A percentile compares a stretch with the other conserved stretches of the same genome.
Evolutionary conservation across 1,140 invertebrate genomes (phyloP).

Genomic region (Caenorhabditis briggsae): DNA sequence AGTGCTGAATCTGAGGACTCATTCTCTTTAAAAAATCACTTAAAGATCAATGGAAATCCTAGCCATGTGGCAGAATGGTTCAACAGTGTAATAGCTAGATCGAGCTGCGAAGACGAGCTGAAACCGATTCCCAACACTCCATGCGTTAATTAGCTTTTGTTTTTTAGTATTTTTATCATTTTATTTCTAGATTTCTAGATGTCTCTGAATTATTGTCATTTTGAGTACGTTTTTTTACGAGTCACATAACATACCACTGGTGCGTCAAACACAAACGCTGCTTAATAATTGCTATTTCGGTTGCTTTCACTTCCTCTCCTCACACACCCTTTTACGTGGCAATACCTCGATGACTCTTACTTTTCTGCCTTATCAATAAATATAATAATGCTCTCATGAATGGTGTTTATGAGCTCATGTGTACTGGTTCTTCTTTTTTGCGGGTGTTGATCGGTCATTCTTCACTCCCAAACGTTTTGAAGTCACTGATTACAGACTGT

Average conservation of each 20-base stretch:
- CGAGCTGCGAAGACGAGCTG: constrained; percentile 13
- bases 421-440: not conserved
- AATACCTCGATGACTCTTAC: not conserved
- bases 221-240: not conserved
- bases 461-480: not conserved
- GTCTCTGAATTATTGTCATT: not conserved
- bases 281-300: not conserved
- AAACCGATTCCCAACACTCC: constrained; percentile 36
- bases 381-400: not conserved
- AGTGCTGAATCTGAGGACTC: no score
- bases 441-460: not conserved
- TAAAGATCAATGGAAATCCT: not conserved
- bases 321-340: not conserved
- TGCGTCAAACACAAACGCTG: not conserved
- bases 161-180: not conserved
- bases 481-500: no score
- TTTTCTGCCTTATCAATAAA: constrained; percentile 30
- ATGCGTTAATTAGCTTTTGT: not conserved
- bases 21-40: not conserved
- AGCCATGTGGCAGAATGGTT: constrained; percentile 22
- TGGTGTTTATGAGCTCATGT: not conserved
- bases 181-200: not conserved
- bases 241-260: not conserved
- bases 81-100: not conserved
- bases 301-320: constrained; percentile 13